Evolutionary conservation across 1,140 invertebrate species (phyloP).

Genomic region (Sitophilus oryzae): DNA sequence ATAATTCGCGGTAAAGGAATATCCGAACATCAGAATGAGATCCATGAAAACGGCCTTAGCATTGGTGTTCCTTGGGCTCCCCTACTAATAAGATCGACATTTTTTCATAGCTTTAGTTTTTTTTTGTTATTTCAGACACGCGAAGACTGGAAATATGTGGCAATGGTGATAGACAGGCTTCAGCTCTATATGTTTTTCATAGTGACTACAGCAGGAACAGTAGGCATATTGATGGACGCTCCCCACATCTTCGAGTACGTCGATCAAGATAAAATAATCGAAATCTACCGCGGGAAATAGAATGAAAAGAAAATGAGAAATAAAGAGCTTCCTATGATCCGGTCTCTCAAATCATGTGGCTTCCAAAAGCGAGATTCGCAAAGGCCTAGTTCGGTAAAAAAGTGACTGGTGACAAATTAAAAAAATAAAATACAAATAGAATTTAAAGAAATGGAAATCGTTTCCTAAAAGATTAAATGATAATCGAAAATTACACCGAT

Average conservation of each 20-base stretch:
- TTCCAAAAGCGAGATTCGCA: constrained; percentile 30
- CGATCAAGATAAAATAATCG: constrained; percentile 94
- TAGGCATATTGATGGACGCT: constrained; percentile 97
- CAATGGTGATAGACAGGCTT: constrained; percentile 97
- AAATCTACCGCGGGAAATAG: constrained; percentile 88
- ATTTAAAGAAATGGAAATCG: constrained; percentile 14
- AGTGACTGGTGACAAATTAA: constrained; percentile 18
- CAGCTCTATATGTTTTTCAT: constrained; percentile 97
- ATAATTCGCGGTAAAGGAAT: too few species aligned
- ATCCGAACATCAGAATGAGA: too few species aligned
- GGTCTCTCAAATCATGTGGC: constrained; percentile 33
- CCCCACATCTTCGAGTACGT: constrained; percentile 99
- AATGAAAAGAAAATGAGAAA: constrained; percentile 9
- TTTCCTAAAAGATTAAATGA: constrained; percentile 1
- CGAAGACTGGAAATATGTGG: constrained; percentile 99
- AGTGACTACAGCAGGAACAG: constrained; percentile 88
- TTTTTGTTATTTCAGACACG: constrained; percentile 63
- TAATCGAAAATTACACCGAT: constrained; percentile 6
- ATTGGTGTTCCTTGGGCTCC: too few species aligned
- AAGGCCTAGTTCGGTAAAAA: constrained; percentile 30
- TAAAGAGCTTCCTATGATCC: constrained; percentile 12
- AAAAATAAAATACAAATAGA: constrained; percentile 10
- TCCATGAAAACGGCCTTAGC: too few species aligned
- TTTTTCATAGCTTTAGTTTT: too few species aligned
- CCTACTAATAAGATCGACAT: too few species aligned